Evolutionary conservation across 1,140 invertebrate species (phyloP), one percentile per base, ranked within the genome.

Genomic region (Pachyrhynchus sulphureomaculatus): DNA sequence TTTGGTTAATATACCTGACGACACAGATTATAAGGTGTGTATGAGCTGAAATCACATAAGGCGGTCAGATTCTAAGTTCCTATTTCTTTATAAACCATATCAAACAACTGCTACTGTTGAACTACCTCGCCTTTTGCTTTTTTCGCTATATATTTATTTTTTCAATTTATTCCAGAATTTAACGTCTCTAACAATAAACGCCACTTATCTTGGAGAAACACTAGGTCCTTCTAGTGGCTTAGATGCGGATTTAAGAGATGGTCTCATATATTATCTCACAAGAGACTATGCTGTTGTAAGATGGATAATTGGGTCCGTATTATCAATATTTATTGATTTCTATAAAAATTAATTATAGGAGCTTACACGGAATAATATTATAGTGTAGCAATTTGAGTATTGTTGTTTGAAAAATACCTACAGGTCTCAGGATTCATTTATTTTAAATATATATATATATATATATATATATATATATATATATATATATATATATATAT

Each of bases 221-320:
- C 59, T 78, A 21, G 76, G 75, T 10, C 55, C 60, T 6, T 75
- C 75, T 6, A 63, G 53, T 18, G 72, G 68, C 9, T 64, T 77
- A 23, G 58, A 69, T 8, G 17, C 64, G 3, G 73, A 76, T 65
- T 49, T 62, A 6, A 61, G 56, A 53, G 42, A 63, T 32, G 70
- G 72, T 20, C 55, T 77, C 20, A 69, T 62, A 65, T 77, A 77
- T 66, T 76, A 72, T 62, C 53, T 77, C 24, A 61, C 64, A 0
- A 62, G 72, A 23, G 72, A 75, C 70, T 72, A 66, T 64, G 76
- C 71, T 6, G 59, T 75, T 12, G 68, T 77, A 6, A 66, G 74
- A 42, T 77, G 76, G 76, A 64, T 67, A 41, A 71, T 56, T 36
- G 72, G 66, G 75, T 76, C 68, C 57, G 59, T 51, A 34, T 62